These are phyloP conservation scores for Colinus virginianus DNA, from an alignment of 2,113 vertebrate species.

Conservation along the genomic window DNA sequence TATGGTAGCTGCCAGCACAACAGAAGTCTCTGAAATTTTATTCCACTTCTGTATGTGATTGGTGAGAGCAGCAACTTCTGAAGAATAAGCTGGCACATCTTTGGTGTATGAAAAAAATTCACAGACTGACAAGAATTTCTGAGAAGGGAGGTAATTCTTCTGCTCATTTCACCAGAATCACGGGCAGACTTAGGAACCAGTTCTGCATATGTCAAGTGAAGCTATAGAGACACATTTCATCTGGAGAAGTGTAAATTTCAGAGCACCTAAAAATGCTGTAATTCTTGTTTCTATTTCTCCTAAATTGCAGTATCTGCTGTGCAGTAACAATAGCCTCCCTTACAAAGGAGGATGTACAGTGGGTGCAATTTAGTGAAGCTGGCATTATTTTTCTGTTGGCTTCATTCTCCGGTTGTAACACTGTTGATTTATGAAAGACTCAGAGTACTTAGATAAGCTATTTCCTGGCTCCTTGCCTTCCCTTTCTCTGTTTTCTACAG, in stretches of 20 bases:
- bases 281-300: background rate
- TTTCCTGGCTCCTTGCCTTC: slow-evolving; percentile 44
- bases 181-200: background rate
- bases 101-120: background rate
- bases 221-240: background rate
- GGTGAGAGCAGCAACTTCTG: background rate
- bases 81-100: background rate
- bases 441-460: slow-evolving; percentile 30
- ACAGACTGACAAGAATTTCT: background rate
- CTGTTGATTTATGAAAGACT: slow-evolving; percentile 50
- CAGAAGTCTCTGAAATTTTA: background rate
- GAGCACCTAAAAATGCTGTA: background rate
- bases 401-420: slow-evolving; percentile 3
- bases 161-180: background rate
- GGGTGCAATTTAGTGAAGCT: background rate
- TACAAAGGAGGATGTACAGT: background rate
- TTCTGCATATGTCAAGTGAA: background rate
- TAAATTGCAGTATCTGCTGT: background rate
- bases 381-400: background rate
- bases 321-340: background rate
- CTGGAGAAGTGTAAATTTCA: background rate
- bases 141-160: background rate
- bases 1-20: background rate
- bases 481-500: background rate
- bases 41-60: background rate